Base-by-base conservation (phyloP, 1,140 invertebrate genomes). In the Drosophila bipectinata region DNA sequence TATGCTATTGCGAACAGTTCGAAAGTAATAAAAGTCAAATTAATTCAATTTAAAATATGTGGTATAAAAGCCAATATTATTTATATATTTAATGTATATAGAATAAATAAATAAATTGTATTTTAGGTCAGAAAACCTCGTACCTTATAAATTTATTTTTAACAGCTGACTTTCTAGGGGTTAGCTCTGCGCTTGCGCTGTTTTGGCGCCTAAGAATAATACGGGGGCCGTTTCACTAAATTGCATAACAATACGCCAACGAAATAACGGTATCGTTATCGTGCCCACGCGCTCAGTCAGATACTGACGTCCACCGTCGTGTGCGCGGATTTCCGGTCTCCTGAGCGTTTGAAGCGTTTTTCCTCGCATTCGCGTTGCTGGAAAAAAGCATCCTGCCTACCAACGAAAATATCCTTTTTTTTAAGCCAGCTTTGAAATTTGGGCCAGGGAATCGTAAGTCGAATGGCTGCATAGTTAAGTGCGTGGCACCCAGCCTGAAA, bases 191-290 rank as follows among this genome's bases (percentile, higher is more conserved):
- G 82, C 82, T n/a, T 66, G 82, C 82, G 66, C 62, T 24, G 24
- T 32, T 71, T 87, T 87, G 69, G 82, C 74, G 74, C 78, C 78
- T 18, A 62, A 62, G 48, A 58, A 72, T 61, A 82, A 85, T 85
- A 85, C 69, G 51, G 82, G 82, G 63, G 66, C 71, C 51, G 68
- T 76, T 68, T 64, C 39, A 72, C 72, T 88, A 83, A 85, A 85
- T 85, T 85, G 82, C 82, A 85, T 85, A 85, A 85, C 82, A 88
- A 79, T 68, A 68, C 51, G 59, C 52, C 6, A 63, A 34, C 26
- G 15, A 58, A 82, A 85, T 88, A 85, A 68, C 66, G 83, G 82
- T 85, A 85, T 87, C 75, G 83, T 88, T 82, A 79, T 88, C 74
- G 75, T 77, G 56, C 74, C 63, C 56, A 85, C 75, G 52, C 71